Evolutionary conservation across 2,888 invertebrate genomes (phyloP).

Genomic region (Eupithecia insigniata): DNA sequence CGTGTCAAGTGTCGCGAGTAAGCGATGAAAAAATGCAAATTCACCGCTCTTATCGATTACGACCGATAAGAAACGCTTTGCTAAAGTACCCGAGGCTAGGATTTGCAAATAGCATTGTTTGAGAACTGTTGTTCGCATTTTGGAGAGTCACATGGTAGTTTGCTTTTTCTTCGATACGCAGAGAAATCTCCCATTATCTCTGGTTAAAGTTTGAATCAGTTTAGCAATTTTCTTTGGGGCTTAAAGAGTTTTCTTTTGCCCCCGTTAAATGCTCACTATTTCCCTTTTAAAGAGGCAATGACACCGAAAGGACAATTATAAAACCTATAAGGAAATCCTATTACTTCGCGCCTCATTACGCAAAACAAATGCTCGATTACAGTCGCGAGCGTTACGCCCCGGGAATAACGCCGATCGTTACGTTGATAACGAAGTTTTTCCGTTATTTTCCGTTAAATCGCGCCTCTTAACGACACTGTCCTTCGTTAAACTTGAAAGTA

Average conservation of each 20-base stretch:
- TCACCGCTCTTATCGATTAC: constrained; percentile 58
- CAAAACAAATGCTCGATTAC: constrained; percentile 43
- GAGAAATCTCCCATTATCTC: neutral
- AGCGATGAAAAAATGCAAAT: constrained; percentile 80
- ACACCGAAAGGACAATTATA: constrained; percentile 32
- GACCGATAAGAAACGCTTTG: constrained; percentile 19
- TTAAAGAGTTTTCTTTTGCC: neutral
- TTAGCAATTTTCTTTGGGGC: neutral
- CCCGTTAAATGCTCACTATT: constrained; percentile 2
- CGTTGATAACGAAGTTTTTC: constrained; percentile 73
- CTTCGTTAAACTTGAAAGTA: constrained; percentile 72
- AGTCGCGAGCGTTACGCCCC: constrained; percentile 30
- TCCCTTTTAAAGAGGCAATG: constrained; percentile 6
- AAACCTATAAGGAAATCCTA: constrained; percentile 41
- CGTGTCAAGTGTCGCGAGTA: constrained; percentile 70
- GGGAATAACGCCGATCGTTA: constrained; percentile 67
- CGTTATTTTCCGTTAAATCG: constrained; percentile 72
- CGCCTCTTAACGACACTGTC: constrained; percentile 72
- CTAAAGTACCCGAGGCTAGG: constrained; percentile 18
- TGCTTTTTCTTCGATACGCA: neutral
- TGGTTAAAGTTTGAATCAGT: neutral
- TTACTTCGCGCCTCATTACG: constrained; percentile 46
- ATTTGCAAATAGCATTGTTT: constrained; percentile 23
- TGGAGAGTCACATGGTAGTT: neutral
- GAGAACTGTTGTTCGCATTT: neutral